Evolutionary conservation across 2,888 invertebrate species (phyloP).

Genomic region (Halictus ligatus): DNA sequence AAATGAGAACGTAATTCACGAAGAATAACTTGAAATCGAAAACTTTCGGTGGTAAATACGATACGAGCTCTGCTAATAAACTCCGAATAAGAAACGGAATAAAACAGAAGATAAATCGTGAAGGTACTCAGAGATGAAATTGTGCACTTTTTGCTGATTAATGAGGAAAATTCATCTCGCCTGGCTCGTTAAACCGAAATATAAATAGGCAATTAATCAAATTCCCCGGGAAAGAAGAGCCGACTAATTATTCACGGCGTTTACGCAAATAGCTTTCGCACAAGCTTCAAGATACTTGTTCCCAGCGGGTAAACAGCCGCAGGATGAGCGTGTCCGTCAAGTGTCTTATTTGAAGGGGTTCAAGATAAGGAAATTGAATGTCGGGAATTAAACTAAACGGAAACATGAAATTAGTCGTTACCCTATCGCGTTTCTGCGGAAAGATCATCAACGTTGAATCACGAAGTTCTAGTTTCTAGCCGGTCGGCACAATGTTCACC

Average conservation of each 20-base stretch:
- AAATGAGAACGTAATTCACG: not conserved
- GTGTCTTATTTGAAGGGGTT: not conserved
- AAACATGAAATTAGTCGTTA: conserved; percentile 13
- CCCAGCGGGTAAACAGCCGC: not conserved
- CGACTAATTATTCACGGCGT: not conserved
- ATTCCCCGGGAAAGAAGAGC: not conserved
- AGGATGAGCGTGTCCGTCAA: conserved; percentile 1
- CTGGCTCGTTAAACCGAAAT: not conserved
- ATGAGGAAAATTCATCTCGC: not conserved
- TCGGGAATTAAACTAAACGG: not conserved
- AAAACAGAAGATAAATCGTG: not conserved
- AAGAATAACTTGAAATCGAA: not conserved
- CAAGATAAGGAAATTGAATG: conserved; percentile 6
- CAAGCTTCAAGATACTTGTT: not conserved
- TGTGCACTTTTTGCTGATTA: not conserved
- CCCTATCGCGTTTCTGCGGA: not conserved
- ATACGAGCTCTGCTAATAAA: not conserved
- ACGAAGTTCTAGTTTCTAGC: not conserved
- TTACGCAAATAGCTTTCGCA: not conserved
- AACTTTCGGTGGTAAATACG: not conserved
- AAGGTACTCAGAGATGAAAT: not conserved
- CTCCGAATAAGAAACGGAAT: not conserved
- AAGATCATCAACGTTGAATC: not conserved
- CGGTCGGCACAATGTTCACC: not conserved
- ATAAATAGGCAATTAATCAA: not conserved